Base-by-base conservation (phyloP, 2,113 vertebrate genomes). In the Psittacus erithacus region DNA sequence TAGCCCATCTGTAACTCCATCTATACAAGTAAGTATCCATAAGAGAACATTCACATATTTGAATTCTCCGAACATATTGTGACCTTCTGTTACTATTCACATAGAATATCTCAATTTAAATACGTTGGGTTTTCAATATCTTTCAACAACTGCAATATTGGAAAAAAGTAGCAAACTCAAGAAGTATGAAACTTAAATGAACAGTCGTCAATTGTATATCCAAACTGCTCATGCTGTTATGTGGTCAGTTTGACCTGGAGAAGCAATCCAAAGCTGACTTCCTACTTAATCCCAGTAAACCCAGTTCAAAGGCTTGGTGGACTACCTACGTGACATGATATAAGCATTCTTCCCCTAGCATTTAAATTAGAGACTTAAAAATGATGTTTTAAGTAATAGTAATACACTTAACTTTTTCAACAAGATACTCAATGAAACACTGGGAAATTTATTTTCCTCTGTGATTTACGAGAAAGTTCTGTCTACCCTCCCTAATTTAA, bases 61-160 rank as follows among this genome's bases (percentile, higher is more conserved):
- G 88, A 96, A 94, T 81, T 88, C 86, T 95, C 73, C 73, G 90
- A 96, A 94, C 95, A 96, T 96, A 96, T 94, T 95, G 95, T 95
- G 96, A 97, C 95, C 96, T 97, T 97, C 92, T 96, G 93, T 93
- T 95, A 92, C 95, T 96, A 93, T 76, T 96, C 95, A 94, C 86
- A 86, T 78, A 64, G 83, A 93, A 82, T 86, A 81, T 78, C 76
- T 94, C 88, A 68, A 57, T 81, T 94, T 68, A 94, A 92, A 96
- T 79, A 62, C 77, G 70, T 55, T 81, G 74, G 28, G 73, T 20
- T 96, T 95, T 96, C 90, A 96, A 96, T 96, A 96, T 81, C 73
- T 86, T 75, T 88, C 76, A 85, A 53, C 65, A 92, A 74, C 79
- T 78, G 88, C 69, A 92, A 74, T 71, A 78, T 6, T 84, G 83